These are phyloP conservation scores for Bovichtus diacanthus DNA, from an alignment of 2,797 vertebrate species.

Conservation along the genomic window DNA sequence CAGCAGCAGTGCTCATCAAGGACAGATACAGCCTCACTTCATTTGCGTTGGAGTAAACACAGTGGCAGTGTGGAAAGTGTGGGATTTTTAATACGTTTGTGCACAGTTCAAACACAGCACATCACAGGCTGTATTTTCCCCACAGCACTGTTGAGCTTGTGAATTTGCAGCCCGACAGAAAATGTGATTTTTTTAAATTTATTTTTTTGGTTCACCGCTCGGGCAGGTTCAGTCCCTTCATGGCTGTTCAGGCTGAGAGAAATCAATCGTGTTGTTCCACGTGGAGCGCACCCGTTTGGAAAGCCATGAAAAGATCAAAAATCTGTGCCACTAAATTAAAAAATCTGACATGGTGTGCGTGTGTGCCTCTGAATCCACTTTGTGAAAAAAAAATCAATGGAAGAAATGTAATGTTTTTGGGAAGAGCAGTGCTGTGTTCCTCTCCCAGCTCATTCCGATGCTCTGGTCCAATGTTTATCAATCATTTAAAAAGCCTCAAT, in stretches of 20 bases:
- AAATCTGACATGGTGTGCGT: constrained; percentile 31
- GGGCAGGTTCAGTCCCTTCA: constrained; percentile 38
- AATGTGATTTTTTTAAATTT: constrained; percentile 38
- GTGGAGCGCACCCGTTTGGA: constrained; percentile 28
- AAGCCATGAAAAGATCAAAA: constrained; percentile 49
- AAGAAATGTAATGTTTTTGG: constrained; percentile 20
- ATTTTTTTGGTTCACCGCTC: not conserved
- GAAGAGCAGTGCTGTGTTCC: constrained; percentile 22
- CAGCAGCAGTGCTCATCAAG: constrained; percentile 57
- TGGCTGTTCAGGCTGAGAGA: constrained; percentile 36
- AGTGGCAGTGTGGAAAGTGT: constrained; percentile 19
- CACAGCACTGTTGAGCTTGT: constrained; percentile 19
- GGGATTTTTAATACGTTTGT: constrained; percentile 19
- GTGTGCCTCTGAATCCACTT: constrained; percentile 35
- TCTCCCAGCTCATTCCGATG: constrained; percentile 21
- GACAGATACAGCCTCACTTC: constrained; percentile 39
- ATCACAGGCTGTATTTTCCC: constrained; percentile 7
- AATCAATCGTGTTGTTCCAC: constrained; percentile 28
- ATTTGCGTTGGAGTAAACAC: constrained; percentile 31
- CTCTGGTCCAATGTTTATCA: constrained; percentile 39
- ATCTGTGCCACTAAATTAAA: constrained; percentile 39
- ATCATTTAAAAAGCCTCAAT: constrained; percentile 69
- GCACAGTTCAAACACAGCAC: constrained; percentile 30
- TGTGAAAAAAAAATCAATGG: constrained; percentile 27
- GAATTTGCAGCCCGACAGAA: constrained; percentile 19